Conservation (phyloP, 2,113 vertebrate species). For the Sylvia atricapilla region DNA sequence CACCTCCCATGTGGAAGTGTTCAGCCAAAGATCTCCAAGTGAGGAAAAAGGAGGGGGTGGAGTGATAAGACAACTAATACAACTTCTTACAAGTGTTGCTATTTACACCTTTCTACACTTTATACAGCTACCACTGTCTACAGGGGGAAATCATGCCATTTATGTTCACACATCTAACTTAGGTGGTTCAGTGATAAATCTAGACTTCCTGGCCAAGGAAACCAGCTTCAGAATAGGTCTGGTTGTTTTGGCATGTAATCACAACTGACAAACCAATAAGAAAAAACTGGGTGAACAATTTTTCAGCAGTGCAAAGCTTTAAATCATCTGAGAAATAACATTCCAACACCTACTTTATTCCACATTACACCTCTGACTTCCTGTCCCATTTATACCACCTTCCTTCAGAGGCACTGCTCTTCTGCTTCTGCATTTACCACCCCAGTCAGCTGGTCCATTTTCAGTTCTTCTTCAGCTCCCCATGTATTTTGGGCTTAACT, state of each 20-base stretch:
- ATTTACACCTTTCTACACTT: slow-evolving; percentile 10
- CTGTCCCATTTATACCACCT: not conserved
- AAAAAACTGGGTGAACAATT: not conserved
- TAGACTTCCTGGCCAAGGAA: not conserved
- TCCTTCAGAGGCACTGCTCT: not conserved
- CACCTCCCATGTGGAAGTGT: not conserved
- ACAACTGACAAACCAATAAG: not conserved
- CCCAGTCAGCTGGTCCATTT: not conserved
- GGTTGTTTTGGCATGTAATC: not conserved
- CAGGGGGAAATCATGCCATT: not conserved
- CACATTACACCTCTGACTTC: not conserved
- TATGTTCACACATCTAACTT: slow-evolving; percentile 13
- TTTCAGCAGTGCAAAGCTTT: not conserved
- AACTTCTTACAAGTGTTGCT: not conserved
- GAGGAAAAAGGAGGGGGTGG: not conserved
- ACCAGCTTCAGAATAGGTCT: not conserved
- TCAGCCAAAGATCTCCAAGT: not conserved
- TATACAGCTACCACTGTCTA: not conserved
- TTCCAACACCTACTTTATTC: not conserved
- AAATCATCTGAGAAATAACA: not conserved
- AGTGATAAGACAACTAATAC: not conserved
- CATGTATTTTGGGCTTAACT: not conserved
- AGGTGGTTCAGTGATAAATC: not conserved
- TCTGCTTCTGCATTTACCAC: not conserved
- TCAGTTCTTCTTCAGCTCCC: not conserved